Base-by-base conservation (phyloP, 2,888 invertebrate genomes). In the Sesamia inferens region DNA sequence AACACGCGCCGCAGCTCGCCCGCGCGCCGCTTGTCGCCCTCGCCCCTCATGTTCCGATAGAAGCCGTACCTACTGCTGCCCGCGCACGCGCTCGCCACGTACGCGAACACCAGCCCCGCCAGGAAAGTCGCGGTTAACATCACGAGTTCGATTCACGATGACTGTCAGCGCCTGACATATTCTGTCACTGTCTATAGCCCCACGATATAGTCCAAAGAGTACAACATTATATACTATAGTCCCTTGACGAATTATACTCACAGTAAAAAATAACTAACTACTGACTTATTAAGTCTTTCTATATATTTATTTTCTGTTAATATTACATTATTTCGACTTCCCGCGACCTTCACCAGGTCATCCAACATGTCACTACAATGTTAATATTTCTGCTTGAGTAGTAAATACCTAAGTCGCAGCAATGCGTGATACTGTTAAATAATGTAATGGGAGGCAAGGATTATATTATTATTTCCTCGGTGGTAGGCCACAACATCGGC, bases 1-100 rank as follows among this genome's bases (percentile, higher is more conserved):
- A 93, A 94, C 81, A 95, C 90, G 69, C 95, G 92, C 61, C 95
- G 91, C 71, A 90, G 0, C 10, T 19, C 59, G 48, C 63, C 47
- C 82, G 22, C 87, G 86, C 64, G 78, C 70, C 47, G 69, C 61
- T 67, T 16, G 8, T 10, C 31, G 68, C 57, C 69, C 65, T 69
- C 59, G 7, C 31, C 8, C 48, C 13, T 16, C 76, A 81, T 59
- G 47, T 48, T 47, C 55, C 79, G 79, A 81, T 76, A 80, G 76
- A 80, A 80, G 19, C 19, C 58, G 66, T 80, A 68, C 8, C 79
- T 76, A 24, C 65, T 55, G 54, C 54, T 31, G 68, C 66, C 47
- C 44, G 51, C 71, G 7, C 68, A 31, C 79, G 61, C 58, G 78
- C 70, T 79, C 74, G 55, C 47, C 81, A 16, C 55, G 47, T 68